Evolutionary conservation across 1,140 invertebrate species (phyloP), one percentile per base, ranked within the genome.

Genomic region (Zophobas atratus): DNA sequence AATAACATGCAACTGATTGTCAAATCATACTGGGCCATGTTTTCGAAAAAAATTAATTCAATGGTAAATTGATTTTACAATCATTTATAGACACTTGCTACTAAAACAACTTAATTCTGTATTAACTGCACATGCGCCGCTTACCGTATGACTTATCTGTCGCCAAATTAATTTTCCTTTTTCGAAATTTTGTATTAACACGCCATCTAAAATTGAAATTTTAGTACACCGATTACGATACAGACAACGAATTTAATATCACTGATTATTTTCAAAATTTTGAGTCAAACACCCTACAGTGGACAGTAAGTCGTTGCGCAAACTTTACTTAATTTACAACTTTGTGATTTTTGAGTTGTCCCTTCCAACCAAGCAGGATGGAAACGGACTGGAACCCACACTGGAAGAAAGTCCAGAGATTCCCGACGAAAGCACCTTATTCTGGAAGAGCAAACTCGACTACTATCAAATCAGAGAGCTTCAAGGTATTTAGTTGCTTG

Each of bases 401-500:
- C 2, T 2, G 2, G 49, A 34, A 41, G 6, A 71, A n/a, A 53
- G 36, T 41, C 6, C 8, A 71, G 5, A 70, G 60, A 72, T 72
- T 8, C 57, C 39, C 4, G 5, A 60, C 6, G 46, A 76, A 39
- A 60, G 36, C 2, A 49, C 41, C 2, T 41, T 70, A 1, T 63
- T 63, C 34, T 77, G 53, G 63, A 70, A 70, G 39, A 77, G 20
- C 48, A 67, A 53, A 56, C 57, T 77, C 6, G 38, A 56, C 38
- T 77, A 56, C 41, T 6, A 56, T 39, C 32, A 76, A 48, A 70
- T 76, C 36, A 70, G 75, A 56, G 81, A 51, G 75, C 78, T 43
- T 39, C 84, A 84, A 82, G 83, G 85, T 85, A 82, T 46, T 70
- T 35, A 55, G n/a, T 77, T 73, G 4, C 55, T 36, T 49, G 6